Conservation (phyloP, 2,888 invertebrate species). For the Hololepta plana region DNA sequence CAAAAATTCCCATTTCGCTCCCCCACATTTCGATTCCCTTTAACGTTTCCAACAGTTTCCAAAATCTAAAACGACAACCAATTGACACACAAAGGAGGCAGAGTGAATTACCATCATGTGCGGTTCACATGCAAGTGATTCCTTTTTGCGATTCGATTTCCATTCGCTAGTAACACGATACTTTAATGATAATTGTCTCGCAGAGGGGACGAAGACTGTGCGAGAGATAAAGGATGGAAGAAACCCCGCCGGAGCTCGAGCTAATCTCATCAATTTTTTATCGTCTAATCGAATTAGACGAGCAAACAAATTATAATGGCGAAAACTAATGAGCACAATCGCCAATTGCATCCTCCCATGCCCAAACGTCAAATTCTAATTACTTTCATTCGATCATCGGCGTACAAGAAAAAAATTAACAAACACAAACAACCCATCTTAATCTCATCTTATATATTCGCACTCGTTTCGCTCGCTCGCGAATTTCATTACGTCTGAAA, state of each 20-base stretch:
- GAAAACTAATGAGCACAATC: too few species aligned
- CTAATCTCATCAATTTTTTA: constrained; percentile 1
- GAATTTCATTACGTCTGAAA: background rate
- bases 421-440: too few species aligned
- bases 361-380: too few species aligned
- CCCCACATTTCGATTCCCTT: constrained; percentile 1
- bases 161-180: constrained; percentile 13
- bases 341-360: too few species aligned
- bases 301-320: background rate
- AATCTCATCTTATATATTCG: too few species aligned
- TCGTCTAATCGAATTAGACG: background rate
- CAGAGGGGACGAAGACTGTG: too few species aligned
- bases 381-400: too few species aligned
- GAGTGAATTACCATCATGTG: background rate
- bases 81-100: constrained; percentile 9
- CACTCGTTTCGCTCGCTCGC: too few species aligned
- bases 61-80: constrained; percentile 11
- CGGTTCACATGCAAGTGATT: background rate
- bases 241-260: too few species aligned
- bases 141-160: constrained; percentile 5
- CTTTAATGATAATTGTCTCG: constrained; percentile 13
- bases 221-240: too few species aligned
- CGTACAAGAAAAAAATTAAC: too few species aligned
- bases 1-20: constrained; percentile 1
- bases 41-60: constrained; percentile 2